Base-by-base conservation (phyloP, 2,113 vertebrate genomes). In the Proterorhinus semilunaris region DNA sequence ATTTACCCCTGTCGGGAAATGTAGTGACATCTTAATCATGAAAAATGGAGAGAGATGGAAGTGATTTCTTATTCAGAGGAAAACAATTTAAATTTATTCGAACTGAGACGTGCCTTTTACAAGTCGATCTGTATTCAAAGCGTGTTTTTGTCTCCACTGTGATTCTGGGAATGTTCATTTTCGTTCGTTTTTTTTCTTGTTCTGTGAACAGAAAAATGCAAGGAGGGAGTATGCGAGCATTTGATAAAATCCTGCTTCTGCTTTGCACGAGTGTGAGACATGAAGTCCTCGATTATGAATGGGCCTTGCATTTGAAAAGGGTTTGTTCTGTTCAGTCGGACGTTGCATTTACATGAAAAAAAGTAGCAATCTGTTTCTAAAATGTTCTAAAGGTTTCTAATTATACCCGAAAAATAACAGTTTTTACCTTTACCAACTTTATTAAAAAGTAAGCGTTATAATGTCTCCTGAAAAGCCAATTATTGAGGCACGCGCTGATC, bases 101-200 rank as follows among this genome's bases (percentile, higher is more conserved):
- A 68, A 58, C 45, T 42, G 49, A 11, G 50, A 1, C 13, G 6
- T 51, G 27, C 16, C 16, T 44, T 12, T 62, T 8, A 13, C n/a
- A 50, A 63, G 54, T 58, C 1, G 55, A 65, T 55, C n/a, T 10
- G n/a, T 61, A 55, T 55, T 69, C 21, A 52, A 16, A 59, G 45
- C 21, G 42, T 50, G 6, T 66, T 78, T 4, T 10, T 55, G 10
- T 58, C 55, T 43, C 7, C 27, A 13, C 10, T 6, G 7, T 13
- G 55, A 2, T 59, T 59, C 10, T 59, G 57, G 43, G 57, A 59
- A 59, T 15, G 11, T 43, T 15, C 13, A 43, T 8, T 12, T 36
- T 27, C 6, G 21, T 21, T 27, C 9, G 54, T 57, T 6, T 43
- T 59, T 15, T 59, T 42, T 10, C 21, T 51, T 51, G 55, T 36